Evolutionary conservation across 2,888 invertebrate species (phyloP).

Genomic region (Loripinus fragilis): DNA sequence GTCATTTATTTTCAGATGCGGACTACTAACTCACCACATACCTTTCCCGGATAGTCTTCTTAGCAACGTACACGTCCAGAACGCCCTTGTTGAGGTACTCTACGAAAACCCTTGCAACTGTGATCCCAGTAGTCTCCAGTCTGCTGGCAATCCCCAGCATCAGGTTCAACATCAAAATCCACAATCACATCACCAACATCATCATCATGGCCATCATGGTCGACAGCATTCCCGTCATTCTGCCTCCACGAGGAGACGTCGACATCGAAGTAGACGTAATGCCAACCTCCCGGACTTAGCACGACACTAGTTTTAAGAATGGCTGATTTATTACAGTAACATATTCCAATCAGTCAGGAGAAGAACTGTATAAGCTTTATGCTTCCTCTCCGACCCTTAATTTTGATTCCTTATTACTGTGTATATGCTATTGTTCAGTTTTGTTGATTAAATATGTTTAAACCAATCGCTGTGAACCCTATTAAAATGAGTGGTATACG

Average conservation of each 20-base stretch:
- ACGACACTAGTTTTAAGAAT: conserved; percentile 5
- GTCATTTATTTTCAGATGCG: conserved; percentile 79
- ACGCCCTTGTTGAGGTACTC: conserved; percentile 57
- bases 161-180: neutral
- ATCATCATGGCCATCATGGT: neutral
- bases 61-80: conserved; percentile 47
- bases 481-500: neutral
- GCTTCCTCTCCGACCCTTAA: neutral
- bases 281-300: neutral
- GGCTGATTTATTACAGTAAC: conserved; percentile 31
- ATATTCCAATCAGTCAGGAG: conserved; percentile 32
- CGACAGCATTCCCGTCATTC: neutral
- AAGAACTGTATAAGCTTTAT: conserved; percentile 32
- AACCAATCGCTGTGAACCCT: neutral
- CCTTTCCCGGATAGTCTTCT: conserved; percentile 70
- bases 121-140: neutral
- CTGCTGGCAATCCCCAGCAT: neutral
- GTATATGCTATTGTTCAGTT: conserved; percentile 32
- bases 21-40: conserved; percentile 71
- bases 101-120: conserved; percentile 58
- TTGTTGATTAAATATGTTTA: conserved; percentile 19
- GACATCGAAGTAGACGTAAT: conserved; percentile 5
- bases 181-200: neutral
- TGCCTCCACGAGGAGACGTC: neutral
- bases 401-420: conserved; percentile 8